phyloP scores from a whole-genome alignment of 2,113 vertebrate species.

The Bungarus multicinctus region DNA sequence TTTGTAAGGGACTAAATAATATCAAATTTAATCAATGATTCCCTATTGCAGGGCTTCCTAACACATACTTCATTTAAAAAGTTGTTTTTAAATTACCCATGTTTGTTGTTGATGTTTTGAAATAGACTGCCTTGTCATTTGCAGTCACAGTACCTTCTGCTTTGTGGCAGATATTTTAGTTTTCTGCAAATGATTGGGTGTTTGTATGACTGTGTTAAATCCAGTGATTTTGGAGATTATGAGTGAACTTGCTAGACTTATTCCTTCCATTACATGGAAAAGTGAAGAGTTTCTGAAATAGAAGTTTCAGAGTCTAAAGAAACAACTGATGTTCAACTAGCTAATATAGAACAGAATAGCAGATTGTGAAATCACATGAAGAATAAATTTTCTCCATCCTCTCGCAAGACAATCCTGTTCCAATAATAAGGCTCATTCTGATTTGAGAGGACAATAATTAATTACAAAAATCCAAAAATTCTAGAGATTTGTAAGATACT shows the following conservation, averaged over 20 bases:
- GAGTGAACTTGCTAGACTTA: background rate
- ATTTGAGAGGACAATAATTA: too few species aligned
- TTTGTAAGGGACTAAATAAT: background rate
- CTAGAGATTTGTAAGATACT: too few species aligned
- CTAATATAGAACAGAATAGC: too few species aligned
- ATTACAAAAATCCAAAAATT: too few species aligned
- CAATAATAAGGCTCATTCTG: too few species aligned
- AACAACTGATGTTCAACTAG: background rate
- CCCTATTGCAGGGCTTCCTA: background rate
- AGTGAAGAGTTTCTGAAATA: background rate
- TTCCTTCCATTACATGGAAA: background rate
- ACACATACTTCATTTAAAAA: background rate
- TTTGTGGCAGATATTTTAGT: background rate
- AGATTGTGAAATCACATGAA: too few species aligned
- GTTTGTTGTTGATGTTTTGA: background rate
- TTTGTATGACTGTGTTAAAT: background rate
- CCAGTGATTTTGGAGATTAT: background rate
- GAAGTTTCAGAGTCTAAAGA: background rate
- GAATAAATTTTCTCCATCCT: too few species aligned
- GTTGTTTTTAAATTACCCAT: background rate
- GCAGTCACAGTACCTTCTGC: background rate
- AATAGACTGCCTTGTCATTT: background rate
- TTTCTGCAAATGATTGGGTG: background rate
- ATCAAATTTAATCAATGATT: background rate
- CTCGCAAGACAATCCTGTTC: too few species aligned